phyloP scores from a whole-genome alignment of 2,113 vertebrate species.

The Melanostigma gelatinosum region DNA sequence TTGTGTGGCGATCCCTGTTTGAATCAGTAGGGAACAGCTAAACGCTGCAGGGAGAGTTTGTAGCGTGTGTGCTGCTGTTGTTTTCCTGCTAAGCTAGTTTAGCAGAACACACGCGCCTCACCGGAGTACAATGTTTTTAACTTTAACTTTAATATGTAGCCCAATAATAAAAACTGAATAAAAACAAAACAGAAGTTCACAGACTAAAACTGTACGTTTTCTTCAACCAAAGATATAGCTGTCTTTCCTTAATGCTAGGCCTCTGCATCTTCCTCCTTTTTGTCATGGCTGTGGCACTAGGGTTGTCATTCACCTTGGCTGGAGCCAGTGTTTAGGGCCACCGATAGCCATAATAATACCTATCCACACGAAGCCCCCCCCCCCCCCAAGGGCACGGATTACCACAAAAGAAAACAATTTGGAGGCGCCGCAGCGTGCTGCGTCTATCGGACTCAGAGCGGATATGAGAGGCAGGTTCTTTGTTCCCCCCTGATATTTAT shows the following conservation, averaged over 20 bases:
- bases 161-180: not conserved
- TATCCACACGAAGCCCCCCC: slow-evolving; percentile 37
- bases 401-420: slow-evolving; percentile 58
- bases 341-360: slow-evolving; percentile 67
- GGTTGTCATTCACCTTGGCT: slow-evolving; percentile 61
- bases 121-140: too few relatives aligned
- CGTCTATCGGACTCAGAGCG: slow-evolving; percentile 27
- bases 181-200: not conserved
- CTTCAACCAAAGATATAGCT: slow-evolving; percentile 4
- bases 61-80: too few relatives aligned
- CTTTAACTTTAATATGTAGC: not conserved
- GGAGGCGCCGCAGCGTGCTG: slow-evolving; percentile 24
- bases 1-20: too few relatives aligned
- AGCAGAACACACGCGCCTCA: too few relatives aligned
- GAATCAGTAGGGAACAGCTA: too few relatives aligned
- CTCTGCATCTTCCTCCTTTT: slow-evolving; percentile 5
- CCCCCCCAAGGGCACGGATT: slow-evolving; percentile 57
- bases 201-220: not conserved
- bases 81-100: too few relatives aligned
- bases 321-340: slow-evolving; percentile 58
- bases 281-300: slow-evolving; percentile 13
- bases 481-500: slow-evolving; percentile 68
- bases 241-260: slow-evolving; percentile 2
- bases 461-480: slow-evolving; percentile 56
- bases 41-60: too few relatives aligned